Evolutionary conservation across 2,888 invertebrate species (phyloP), one percentile per base, ranked within the genome.

Genomic region (Abrostola tripartita): DNA sequence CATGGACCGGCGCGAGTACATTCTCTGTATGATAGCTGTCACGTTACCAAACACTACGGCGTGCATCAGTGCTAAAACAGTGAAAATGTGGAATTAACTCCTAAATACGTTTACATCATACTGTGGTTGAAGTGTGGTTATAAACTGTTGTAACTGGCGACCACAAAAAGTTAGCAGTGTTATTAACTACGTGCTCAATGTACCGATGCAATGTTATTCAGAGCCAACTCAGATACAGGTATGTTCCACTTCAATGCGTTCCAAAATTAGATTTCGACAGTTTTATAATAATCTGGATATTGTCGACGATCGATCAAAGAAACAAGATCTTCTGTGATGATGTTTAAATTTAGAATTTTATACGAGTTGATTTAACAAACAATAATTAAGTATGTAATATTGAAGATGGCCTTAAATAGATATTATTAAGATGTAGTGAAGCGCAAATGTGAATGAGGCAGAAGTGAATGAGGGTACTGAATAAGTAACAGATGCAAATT

Each of bases 1-100:
- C 86, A 98, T 96, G 5, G 98, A 98, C 47, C 98, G 96, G 50
- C 99, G 95, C 0, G 98, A 98, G 92, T 99, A 99, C 98, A 99
- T 98, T 80, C 99, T 95, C 90, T 99, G 99, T 86, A 99, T 99
- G 83, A 99, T 98, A 59, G 99, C 99, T 12, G 99, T 99, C 79
- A 99, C 99, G 92, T 99, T 99, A 89, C 99, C 99, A 88, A 99
- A 99, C 49, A 99, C 99, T 60, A 98, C 98, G 24, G 99, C 99
- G 91, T 99, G 99, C 99, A 99, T 99, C 85, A 99, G 95, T 52
- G 99, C 99, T 99, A 94, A 61, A 88, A 85, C 52, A 55, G 63
- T 61, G 52, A 47, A 62, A 64, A 61, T 61, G 42, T 60, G 58
- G 58, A 12, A 54, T 57, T 61, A 53, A 47, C 51, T 52, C 24